Percentiles rank a stretch among this genome's conserved stretches.
These are phyloP conservation scores for Benitochromis conjunctus DNA, from an alignment of 2,113 vertebrate species.

Conservation along the genomic window DNA sequence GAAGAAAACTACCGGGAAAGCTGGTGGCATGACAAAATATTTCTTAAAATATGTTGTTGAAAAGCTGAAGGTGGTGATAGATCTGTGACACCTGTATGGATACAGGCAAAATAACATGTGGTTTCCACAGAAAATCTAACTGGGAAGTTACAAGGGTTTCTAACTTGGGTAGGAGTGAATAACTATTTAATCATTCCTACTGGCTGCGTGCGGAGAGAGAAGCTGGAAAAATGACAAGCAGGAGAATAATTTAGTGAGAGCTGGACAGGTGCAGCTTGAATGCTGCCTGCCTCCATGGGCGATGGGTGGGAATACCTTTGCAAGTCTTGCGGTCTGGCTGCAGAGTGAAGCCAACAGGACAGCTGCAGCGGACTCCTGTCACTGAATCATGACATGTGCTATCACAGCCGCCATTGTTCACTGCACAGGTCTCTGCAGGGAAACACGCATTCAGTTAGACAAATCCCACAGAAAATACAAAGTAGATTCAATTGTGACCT, in stretches of 20 bases:
- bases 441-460: slow-evolving; percentile 43
- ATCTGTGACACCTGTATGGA: background rate
- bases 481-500: background rate
- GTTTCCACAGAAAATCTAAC: background rate
- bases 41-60: slow-evolving; percentile 4
- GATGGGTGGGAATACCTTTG: slow-evolving; percentile 80
- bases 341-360: slow-evolving; percentile 94
- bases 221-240: background rate
- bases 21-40: background rate
- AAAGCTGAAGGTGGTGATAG: background rate
- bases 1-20: slow-evolving; percentile 7
- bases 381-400: slow-evolving; percentile 95
- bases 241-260: background rate
- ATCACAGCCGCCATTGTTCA: slow-evolving; percentile 97
- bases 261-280: slow-evolving; percentile 1
- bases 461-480: background rate
- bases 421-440: slow-evolving; percentile 89
- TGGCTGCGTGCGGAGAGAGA: background rate
- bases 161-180: background rate
- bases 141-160: background rate
- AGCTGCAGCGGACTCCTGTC: slow-evolving; percentile 94
- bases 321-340: slow-evolving; percentile 95
- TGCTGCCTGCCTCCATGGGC: background rate
- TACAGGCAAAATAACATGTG: background rate
- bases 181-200: background rate